Percentiles rank a stretch among this genome's conserved stretches.
These are phyloP conservation scores for Himalopsyche japonica DNA, from an alignment of 2,888 invertebrate genomes.

Conservation along the genomic window DNA sequence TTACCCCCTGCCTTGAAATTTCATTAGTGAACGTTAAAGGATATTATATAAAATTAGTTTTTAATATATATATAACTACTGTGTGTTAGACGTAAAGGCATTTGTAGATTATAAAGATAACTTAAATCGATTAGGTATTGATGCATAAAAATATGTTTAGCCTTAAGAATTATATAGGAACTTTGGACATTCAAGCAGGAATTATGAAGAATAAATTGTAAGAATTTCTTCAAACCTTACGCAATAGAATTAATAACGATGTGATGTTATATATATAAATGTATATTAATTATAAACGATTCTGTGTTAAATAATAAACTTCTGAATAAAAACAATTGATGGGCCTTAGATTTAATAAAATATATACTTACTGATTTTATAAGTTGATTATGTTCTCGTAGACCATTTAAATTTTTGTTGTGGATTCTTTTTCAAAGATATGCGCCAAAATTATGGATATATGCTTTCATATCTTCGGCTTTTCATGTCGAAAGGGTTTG, in stretches of 20 bases:
- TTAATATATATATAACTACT: neutral
- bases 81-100: neutral
- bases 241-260: neutral
- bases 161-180: neutral
- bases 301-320: neutral
- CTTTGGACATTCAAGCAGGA: neutral
- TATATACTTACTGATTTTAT: neutral
- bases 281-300: neutral
- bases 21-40: neutral
- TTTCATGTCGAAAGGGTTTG: too few relatives aligned
- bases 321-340: neutral
- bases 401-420: neutral
- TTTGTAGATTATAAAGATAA: neutral
- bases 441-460: too few relatives aligned
- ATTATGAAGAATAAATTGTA: neutral
- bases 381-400: neutral
- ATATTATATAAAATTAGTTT: neutral
- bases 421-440: too few relatives aligned
- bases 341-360: neutral
- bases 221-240: neutral
- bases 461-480: too few relatives aligned
- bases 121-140: neutral
- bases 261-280: neutral
- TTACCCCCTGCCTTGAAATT: neutral
- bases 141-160: neutral